These are phyloP conservation scores for Butastur rufipennis DNA, from an alignment of 2,113 vertebrate genomes.

Conservation along the genomic window DNA sequence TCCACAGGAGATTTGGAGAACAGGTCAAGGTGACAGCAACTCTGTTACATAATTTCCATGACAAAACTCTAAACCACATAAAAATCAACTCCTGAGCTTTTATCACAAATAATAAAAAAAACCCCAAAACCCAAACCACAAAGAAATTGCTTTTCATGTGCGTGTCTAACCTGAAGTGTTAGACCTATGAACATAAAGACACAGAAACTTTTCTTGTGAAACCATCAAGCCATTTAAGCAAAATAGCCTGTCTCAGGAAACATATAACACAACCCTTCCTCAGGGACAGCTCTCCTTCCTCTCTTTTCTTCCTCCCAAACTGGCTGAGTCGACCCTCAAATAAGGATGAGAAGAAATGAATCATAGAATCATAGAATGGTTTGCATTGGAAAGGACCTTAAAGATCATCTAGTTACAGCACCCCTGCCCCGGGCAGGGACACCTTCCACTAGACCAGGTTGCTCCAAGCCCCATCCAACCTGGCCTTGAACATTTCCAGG, in stretches of 20 bases:
- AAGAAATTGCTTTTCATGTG: neutral
- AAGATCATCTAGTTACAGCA: neutral
- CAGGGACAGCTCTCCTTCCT: neutral
- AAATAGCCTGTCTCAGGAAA: neutral
- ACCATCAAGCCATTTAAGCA: neutral
- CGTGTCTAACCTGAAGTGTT: neutral
- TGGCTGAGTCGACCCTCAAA: neutral
- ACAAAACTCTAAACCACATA: neutral
- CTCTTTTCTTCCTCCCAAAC: neutral
- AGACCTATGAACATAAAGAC: neutral
- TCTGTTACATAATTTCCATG: neutral
- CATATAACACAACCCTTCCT: neutral
- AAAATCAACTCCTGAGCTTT: neutral
- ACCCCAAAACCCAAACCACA: neutral
- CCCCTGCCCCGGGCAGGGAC: accelerated
- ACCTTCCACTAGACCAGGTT: neutral
- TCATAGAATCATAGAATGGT: neutral
- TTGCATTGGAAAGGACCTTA: accelerated
- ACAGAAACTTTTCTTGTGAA: neutral
- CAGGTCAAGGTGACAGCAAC: neutral
- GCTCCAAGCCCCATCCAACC: neutral
- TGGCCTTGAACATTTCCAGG: neutral
- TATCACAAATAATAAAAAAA: neutral
- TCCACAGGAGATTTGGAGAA: neutral
- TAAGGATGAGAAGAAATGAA: neutral